Percentiles rank a stretch among this genome's conserved stretches.
Evolutionary conservation across 2,113 vertebrate species (phyloP).

Genomic region (Anas platyrhynchos): DNA sequence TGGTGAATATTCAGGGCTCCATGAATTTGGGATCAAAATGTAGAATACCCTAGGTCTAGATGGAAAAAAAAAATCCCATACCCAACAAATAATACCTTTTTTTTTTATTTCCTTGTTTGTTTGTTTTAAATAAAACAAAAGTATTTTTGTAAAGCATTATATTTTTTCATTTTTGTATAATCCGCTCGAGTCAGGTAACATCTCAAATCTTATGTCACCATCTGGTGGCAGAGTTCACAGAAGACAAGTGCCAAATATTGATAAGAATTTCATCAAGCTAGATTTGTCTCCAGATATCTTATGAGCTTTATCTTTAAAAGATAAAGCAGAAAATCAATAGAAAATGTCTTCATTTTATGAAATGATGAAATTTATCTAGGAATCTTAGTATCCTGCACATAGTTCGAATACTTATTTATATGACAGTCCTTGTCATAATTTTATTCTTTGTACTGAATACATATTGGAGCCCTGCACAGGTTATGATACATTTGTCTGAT

Average conservation of each 20-base stretch:
- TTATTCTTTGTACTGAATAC: neutral
- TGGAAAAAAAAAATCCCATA: neutral
- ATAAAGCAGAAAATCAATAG: neutral
- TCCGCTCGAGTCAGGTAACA: neutral
- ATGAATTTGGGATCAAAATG: neutral
- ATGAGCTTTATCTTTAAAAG: neutral
- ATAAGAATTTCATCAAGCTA: neutral
- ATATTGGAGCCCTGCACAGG: neutral
- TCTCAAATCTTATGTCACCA: conserved; percentile 22
- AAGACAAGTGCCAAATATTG: neutral
- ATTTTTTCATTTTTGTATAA: neutral
- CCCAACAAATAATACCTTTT: neutral
- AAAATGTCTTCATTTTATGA: neutral
- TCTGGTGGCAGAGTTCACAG: conserved; percentile 44
- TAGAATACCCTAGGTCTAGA: neutral
- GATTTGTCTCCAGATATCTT: neutral
- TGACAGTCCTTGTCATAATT: accelerated
- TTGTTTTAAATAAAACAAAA: neutral
- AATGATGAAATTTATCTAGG: neutral
- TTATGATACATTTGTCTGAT: neutral
- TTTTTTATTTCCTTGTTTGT: neutral
- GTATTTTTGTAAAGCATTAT: neutral
- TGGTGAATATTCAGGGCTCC: neutral
- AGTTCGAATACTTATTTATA: neutral
- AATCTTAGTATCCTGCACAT: neutral